Evolutionary conservation across 2,797 vertebrate species (phyloP), one percentile per base, ranked within the genome.

Genomic region (Rhinichthys osculus): DNA sequence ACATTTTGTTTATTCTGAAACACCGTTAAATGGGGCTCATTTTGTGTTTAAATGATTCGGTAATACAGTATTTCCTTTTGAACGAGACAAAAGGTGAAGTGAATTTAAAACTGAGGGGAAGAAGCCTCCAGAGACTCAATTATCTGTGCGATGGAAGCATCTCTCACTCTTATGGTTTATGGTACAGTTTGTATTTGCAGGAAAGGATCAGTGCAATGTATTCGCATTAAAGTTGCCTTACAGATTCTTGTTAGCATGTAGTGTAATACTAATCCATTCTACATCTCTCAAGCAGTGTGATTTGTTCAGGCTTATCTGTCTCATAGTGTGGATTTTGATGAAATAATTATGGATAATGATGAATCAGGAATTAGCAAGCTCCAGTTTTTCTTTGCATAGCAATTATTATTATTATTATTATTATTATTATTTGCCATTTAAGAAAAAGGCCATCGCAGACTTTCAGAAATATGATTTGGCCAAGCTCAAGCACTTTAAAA

Each of bases 111-210:
- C 73, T 66, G 88, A 88, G 78, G 78, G 40, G 81, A 84, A 78
- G 30, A 57, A 82, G 54, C 54, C 86, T 83, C 88, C 69, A 11
- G 84, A 70, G 81, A 80, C 42, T 69, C 81, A 86, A 85, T 89
- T 89, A 88, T 81, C 66, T 47, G 57, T 59, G 47, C 16, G 54
- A 81, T 30, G 4, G 57, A 44, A 84, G 27, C 54, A 78, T 62
- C 33, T 82, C 33, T 52, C 35, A 67, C 44, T 35, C 57, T 64
- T 59, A 40, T 30, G n/a, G 50, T 47, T 84, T 38, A 84, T 23
- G 21, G 17, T 81, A 69, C 40, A 67, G 59, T 74, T 69, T 70
- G 8, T 77, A 52, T 67, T 30, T 83, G 42, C 72, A 67, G 72
- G 30, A 19, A 64, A 7, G 82, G 72, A n/a, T 50, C 72, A 47